Conservation (phyloP, 2,888 invertebrate species). For the Hofmannophila pseudospretella region DNA sequence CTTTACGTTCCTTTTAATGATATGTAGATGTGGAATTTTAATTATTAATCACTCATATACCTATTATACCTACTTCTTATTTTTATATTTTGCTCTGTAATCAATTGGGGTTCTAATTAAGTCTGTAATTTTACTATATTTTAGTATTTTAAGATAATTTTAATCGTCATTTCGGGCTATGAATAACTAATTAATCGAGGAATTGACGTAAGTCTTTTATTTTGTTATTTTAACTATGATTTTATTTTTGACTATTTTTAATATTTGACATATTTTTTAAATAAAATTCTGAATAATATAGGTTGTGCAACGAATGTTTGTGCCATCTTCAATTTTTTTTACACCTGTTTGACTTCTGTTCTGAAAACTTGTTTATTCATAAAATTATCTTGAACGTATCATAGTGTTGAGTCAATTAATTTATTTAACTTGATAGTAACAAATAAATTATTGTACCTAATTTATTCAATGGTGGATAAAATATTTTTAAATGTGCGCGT, state of each 20-base stretch:
- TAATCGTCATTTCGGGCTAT: constrained; percentile 24
- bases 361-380: not conserved
- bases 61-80: constrained; percentile 2
- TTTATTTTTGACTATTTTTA: constrained; percentile 3
- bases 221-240: constrained; percentile 7
- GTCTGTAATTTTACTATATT: constrained; percentile 15
- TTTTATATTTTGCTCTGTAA: constrained; percentile 5
- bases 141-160: constrained; percentile 11
- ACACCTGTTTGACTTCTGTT: constrained; percentile 12
- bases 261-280: constrained; percentile 1
- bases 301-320: constrained; percentile 56
- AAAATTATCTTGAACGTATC: constrained; percentile 17
- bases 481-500: constrained; percentile 2
- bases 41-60: not conserved
- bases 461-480: constrained; percentile 14
- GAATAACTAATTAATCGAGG: constrained; percentile 21
- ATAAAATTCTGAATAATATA: constrained; percentile 21
- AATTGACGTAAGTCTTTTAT: constrained; percentile 14
- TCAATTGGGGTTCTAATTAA: constrained; percentile 13
- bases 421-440: constrained; percentile 25
- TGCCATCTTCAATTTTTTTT: constrained; percentile 29
- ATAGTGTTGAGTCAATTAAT: constrained; percentile 37
- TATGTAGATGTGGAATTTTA: not conserved
- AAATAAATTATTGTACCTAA: constrained; percentile 14
- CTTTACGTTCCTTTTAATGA: constrained; percentile 1